Conservation (phyloP, 2,113 vertebrate genomes). For the Spheniscus mendiculus region DNA sequence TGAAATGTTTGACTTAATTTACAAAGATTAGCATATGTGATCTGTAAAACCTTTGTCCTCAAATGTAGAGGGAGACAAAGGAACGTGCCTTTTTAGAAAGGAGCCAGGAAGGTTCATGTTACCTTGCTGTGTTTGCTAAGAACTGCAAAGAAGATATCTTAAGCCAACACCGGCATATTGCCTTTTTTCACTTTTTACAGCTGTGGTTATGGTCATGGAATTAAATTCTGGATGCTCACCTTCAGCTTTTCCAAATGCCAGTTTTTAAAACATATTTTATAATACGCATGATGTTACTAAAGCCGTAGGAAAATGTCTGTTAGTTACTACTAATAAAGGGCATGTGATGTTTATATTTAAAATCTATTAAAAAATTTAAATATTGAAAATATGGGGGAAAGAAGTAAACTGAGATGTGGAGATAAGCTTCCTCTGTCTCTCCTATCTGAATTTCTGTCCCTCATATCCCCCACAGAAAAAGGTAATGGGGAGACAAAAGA, state of each 20-base stretch:
- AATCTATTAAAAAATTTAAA: not conserved
- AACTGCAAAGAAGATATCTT: constrained; percentile 73
- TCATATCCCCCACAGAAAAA: not conserved
- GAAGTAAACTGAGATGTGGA: not conserved
- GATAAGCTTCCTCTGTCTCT: not conserved
- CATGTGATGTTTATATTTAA: not conserved
- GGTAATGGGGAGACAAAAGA: not conserved
- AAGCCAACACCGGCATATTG: constrained; percentile 75
- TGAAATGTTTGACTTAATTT: not conserved
- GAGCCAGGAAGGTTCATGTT: not conserved
- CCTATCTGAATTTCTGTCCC: not conserved
- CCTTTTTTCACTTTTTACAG: constrained; percentile 80
- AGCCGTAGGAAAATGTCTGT: not conserved
- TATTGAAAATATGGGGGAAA: not conserved
- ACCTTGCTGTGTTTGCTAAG: constrained; percentile 69
- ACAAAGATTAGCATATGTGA: not conserved
- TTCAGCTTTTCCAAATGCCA: constrained; percentile 72
- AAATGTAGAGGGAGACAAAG: not conserved
- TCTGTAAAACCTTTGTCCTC: not conserved
- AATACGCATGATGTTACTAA: not conserved
- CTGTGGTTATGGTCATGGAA: constrained; percentile 72
- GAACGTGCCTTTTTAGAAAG: not conserved
- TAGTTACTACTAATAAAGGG: not conserved
- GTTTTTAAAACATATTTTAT: not conserved
- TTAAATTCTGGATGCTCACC: constrained; percentile 62